A percentile compares a stretch with the other conserved stretches of the same genome.
These are phyloP conservation scores for Zaprionus inermis DNA, from an alignment of 1,140 invertebrate species.

Conservation along the genomic window DNA sequence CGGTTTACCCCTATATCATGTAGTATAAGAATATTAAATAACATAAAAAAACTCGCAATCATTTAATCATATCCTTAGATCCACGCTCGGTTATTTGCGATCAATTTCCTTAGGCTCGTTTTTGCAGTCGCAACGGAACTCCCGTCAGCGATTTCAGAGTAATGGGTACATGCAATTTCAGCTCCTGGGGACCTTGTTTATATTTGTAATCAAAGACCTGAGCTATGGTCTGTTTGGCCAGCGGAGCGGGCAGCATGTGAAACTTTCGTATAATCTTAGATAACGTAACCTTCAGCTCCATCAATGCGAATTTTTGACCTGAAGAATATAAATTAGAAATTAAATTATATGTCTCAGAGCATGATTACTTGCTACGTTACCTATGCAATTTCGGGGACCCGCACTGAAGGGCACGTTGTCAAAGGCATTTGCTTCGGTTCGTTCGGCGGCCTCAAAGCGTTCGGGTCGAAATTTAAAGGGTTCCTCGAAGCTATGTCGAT, in stretches of 20 bases:
- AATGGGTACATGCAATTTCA: constrained; percentile 38
- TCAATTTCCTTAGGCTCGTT: constrained; percentile 10
- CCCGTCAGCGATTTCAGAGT: constrained; percentile 62
- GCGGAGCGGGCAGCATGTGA: constrained; percentile 49
- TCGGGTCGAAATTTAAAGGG: constrained; percentile 91
- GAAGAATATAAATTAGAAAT: not conserved
- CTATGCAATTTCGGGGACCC: constrained; percentile 79
- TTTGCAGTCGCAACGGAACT: constrained; percentile 35
- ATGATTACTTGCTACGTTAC: constrained; percentile 3
- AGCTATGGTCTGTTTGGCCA: constrained; percentile 42
- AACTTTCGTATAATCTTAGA: constrained; percentile 81
- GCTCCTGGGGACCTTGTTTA: constrained; percentile 40
- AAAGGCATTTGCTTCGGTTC: constrained; percentile 83
- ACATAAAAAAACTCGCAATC: too few species aligned
- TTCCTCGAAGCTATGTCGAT: constrained; percentile 86
- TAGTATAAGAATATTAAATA: not conserved
- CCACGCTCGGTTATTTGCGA: too few species aligned
- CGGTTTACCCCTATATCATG: not conserved
- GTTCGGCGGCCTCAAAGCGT: constrained; percentile 86
- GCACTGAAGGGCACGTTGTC: constrained; percentile 87
- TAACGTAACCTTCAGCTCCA: constrained; percentile 84
- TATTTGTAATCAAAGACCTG: constrained; percentile 31
- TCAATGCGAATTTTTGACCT: constrained; percentile 85
- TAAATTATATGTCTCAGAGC: too few species aligned
- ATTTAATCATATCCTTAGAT: too few species aligned